Evolutionary conservation across 1,140 invertebrate species (phyloP), one percentile per base, ranked within the genome.

Genomic region (Pogonus chalceus): DNA sequence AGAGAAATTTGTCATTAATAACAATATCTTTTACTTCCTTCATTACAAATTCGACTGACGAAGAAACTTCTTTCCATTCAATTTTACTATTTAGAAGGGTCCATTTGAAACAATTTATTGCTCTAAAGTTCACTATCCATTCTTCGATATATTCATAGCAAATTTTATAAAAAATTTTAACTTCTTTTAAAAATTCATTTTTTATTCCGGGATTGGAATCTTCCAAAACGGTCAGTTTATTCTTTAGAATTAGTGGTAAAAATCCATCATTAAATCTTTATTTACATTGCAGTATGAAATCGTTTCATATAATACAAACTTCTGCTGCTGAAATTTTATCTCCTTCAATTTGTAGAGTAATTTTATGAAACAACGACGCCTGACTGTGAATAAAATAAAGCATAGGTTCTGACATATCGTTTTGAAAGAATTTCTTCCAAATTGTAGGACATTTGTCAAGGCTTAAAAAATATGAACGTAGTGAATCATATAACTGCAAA

Each of bases 391-490:
- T 46, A 52, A 56, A 35, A 52, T 52, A 52, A 56, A 56, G 53
- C 47, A 55, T 55, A 55, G 26, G 52, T 55, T 58, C 53, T 51
- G 54, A 54, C 31, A 58, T 54, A 50, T 58, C 56, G 52, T 58
- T 58, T 58, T 55, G 23, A 58, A 56, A 56, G 49, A 52, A 46
- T 56, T 56, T 55, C 47, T 53, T 54, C 24, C 4, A 51, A 51
- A 51, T 51, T 51, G 49, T 51, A 51, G 56, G 56, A 57, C 53
- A 57, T 56, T 54, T 56, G 26, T 54, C 54, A 56, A 58, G 56
- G 54, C 56, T 58, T 58, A 52, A 56, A 55, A 58, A 55, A 55
- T 58, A 58, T 51, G 53, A 52, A 56, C 35, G 49, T 56, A 56
- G 37, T 56, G 54, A 53, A 57, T 53, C 52, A 57, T 57, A 57